Evolutionary conservation across 2,797 vertebrate species (phyloP).

Genomic region (Phoeniculus purpureus): DNA sequence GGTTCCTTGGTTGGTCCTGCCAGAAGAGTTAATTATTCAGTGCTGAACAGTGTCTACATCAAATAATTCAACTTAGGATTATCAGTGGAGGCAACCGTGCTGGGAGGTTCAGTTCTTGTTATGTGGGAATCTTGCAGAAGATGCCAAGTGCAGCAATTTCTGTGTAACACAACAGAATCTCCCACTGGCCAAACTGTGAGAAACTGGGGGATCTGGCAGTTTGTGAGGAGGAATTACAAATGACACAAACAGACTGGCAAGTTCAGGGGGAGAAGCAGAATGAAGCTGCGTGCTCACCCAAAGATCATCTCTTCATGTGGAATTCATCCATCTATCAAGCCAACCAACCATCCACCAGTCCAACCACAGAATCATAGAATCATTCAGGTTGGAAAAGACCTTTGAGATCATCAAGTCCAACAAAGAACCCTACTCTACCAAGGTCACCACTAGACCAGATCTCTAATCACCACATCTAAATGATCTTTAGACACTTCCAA

Average conservation of each 20-base stretch:
- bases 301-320: neutral
- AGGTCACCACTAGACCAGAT: too few relatives aligned
- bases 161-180: neutral
- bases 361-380: neutral
- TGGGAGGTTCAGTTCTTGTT: neutral
- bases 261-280: neutral
- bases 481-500: too few relatives aligned
- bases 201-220: neutral
- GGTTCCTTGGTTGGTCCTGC: neutral
- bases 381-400: too few relatives aligned
- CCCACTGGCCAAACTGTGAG: neutral
- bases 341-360: neutral
- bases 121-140: neutral
- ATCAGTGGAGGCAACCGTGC: neutral
- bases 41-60: neutral
- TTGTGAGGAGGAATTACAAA: neutral
- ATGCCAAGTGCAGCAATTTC: neutral
- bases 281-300: neutral
- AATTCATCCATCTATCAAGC: neutral
- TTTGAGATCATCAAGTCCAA: too few relatives aligned
- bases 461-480: too few relatives aligned
- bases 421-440: too few relatives aligned
- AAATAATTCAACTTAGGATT: neutral
- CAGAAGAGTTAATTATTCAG: constrained; percentile 21
- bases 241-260: neutral